Evolutionary conservation across 2,888 invertebrate species (phyloP), one percentile per base, ranked within the genome.

Genomic region (Ischnus inquisitorius): DNA sequence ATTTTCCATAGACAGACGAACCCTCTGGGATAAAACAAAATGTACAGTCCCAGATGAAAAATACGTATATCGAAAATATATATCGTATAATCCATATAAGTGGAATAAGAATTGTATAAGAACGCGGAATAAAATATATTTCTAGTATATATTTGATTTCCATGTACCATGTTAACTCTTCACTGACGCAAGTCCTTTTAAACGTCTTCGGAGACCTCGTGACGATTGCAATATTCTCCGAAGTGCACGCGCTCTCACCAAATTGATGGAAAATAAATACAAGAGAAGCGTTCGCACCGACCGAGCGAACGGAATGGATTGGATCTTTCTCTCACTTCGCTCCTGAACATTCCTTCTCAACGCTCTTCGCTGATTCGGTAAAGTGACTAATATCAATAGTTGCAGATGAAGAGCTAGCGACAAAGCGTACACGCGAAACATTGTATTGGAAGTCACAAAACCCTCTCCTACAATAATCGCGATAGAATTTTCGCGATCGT

Each of bases 381-480:
- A 67, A 48, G 48, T 48, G 48, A 68, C 68, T 68, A 68, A 25
- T 46, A 68, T 68, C 16, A 48, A 25, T 10, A 25, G 48, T 6
- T 43, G 68, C 16, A 10, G 65, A 28, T n/a, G 34, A 25, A 68
- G 43, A 68, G 68, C 48, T 28, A n/a, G n/a, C 28, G 68, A 8
- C 48, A 14, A 48, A 48, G 68, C 22, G 16, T 48, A n/a, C 68
- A 43, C 4, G 19, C 68, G 68, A 46, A 43, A 28, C 8, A 28
- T n/a, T 3, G 46, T 16, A 48, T 46, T 10, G 25, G 68, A 68
- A 68, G 48, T n/a, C 68, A 46, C 2, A n/a, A 41, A 65, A 48
- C 16, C 22, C n/a, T 68, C 28, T 48, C 68, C 10, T 48, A 68
- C 48, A 68, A 68, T 48, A 68, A 46, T 28, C 46, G 48, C n/a